These are phyloP conservation scores for Ctenochaetus hawaiiensis DNA, from an alignment of 2,797 vertebrate species.

Conservation along the genomic window DNA sequence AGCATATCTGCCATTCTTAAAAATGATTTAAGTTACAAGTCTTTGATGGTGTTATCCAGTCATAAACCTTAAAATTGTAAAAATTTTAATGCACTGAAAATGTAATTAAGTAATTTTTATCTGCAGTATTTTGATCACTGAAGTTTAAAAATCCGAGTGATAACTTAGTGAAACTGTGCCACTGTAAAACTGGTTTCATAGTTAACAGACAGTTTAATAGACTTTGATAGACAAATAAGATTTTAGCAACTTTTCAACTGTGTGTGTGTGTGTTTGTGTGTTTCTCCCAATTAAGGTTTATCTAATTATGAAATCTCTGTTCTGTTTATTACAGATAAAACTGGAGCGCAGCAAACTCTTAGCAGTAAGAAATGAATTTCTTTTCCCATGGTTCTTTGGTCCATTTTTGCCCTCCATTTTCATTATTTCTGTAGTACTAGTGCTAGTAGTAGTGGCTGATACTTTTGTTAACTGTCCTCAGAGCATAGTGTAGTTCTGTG, in stretches of 20 bases:
- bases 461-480: no score
- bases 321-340: constrained; percentile 82
- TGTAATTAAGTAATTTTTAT: no score
- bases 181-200: neutral
- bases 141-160: accelerated
- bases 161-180: neutral
- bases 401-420: neutral
- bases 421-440: neutral
- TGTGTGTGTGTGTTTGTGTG: neutral
- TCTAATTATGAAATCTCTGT: neutral
- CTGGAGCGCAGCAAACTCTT: constrained; percentile 86
- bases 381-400: neutral
- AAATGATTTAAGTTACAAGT: no score
- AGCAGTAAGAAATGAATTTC: constrained; percentile 72
- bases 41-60: no score
- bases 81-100: neutral
- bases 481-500: no score
- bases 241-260: no score
- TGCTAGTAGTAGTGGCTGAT: no score
- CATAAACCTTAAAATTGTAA: neutral
- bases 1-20: no score
- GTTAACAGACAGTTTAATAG: no score
- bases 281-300: neutral
- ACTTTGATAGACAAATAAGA: no score
- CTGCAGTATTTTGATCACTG: neutral